Evolutionary conservation across 2,888 invertebrate genomes (phyloP), one percentile per base, ranked within the genome.

Genomic region (Nowickia ferox): DNA sequence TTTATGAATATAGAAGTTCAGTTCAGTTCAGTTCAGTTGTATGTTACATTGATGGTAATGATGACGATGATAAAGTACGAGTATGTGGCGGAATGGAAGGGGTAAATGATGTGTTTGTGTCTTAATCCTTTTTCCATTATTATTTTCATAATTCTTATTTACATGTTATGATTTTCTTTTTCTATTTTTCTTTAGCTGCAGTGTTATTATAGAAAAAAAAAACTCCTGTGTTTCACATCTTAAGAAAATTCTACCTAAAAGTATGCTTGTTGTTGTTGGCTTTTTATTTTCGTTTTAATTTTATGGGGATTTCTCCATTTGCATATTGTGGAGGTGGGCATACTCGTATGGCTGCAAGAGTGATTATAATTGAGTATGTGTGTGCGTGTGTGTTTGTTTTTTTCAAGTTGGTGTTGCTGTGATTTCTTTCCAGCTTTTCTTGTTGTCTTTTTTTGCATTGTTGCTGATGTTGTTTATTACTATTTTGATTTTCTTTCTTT

Each of bases 111-210:
- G 76, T 87, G 88, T 89, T 84, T 89, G 89, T 89, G 91, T 91
- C 92, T 92, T 92, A 92, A 92, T 92, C 92, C 92, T 92, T 92
- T 92, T 92, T 92, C 92, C 92, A 92, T 92, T 92, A 92, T 92
- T 92, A 92, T 92, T 92, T 92, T 91, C 90, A 91, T 91, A 91
- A 91, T 91, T 91, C 92, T 92, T 91, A 91, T 91, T 91, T 91
- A 92, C 92, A 91, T 91, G 55, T 84, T 85, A 55, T 75, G 44
- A 8, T 51, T 71, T 80, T 8, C 19, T 61, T 38, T 61, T 75
- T 63, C 87, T 88, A 88, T 82, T 84, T 87, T 88, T 87, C 88
- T 44, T 59, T 57, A 30, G 48, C 40, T 61, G 61, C 44, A 74
- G 57, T 30, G 30, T 30, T 30, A 1, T 44, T 46, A 46, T 61